A percentile compares a stretch with the other conserved stretches of the same genome.
Conservation (phyloP, 2,113 vertebrate species). For the Menura novaehollandiae region DNA sequence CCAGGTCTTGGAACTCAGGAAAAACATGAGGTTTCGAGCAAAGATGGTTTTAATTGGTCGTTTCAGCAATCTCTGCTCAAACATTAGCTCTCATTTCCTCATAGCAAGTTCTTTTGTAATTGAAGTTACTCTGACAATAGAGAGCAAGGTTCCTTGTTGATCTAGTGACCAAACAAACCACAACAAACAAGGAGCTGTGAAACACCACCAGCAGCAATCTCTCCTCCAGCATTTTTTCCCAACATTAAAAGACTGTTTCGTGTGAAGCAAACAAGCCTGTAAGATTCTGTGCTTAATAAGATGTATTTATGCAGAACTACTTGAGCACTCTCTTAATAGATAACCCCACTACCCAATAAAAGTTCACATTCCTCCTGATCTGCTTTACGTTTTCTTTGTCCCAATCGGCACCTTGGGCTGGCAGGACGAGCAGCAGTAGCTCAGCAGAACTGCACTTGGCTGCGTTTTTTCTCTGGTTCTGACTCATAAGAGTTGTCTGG, state of each 20-base stretch:
- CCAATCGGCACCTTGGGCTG: not conserved
- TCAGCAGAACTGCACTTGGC: not conserved
- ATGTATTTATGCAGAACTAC: not conserved
- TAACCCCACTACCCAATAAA: not conserved
- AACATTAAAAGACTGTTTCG: not conserved
- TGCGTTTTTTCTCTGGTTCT: not conserved
- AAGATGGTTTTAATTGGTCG: not conserved
- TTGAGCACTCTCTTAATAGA: not conserved
- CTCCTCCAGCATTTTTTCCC: not conserved
- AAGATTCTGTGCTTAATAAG: not conserved
- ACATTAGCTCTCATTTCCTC: not conserved
- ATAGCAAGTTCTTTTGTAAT: not conserved
- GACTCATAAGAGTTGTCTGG: conserved; percentile 21
- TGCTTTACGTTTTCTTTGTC: not conserved
- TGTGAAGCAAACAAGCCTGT: not conserved
- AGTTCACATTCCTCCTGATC: not conserved
- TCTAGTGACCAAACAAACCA: not conserved
- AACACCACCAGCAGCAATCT: not conserved
- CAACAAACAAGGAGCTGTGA: not conserved
- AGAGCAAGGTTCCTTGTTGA: not conserved
- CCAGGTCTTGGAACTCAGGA: not conserved
- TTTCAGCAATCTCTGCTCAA: not conserved
- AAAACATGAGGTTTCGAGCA: not conserved
- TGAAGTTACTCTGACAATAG: not conserved
- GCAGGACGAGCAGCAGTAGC: not conserved